phyloP scores from a whole-genome alignment of 2,888 invertebrate species.

The Drosophila neotestacea region DNA sequence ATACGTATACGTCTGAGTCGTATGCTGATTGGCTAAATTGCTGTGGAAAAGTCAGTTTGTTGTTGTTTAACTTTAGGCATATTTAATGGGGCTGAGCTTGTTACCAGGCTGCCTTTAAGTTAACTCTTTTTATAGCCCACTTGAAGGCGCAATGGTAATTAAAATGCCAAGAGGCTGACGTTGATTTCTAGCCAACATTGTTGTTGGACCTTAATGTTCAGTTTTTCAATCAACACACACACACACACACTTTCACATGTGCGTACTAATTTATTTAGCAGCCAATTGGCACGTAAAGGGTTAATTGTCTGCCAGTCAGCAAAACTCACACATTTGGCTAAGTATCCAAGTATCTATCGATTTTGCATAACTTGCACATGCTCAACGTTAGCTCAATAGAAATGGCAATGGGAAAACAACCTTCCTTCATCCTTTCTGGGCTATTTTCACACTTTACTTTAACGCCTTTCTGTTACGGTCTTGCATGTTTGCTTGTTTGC shows the following conservation, averaged over 20 bases:
- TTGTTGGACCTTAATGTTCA: slow-evolving; percentile 22
- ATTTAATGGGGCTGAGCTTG: slow-evolving; percentile 23
- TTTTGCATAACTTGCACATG: slow-evolving; percentile 72
- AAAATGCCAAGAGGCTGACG: slow-evolving; percentile 50
- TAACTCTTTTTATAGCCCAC: slow-evolving; percentile 53
- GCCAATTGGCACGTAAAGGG: slow-evolving; percentile 76
- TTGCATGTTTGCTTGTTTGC: slow-evolving; percentile 56
- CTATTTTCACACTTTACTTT: slow-evolving; percentile 60
- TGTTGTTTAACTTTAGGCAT: slow-evolving; percentile 41
- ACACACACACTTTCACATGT: slow-evolving; percentile 21
- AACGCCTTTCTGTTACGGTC: slow-evolving; percentile 54
- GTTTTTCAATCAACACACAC: slow-evolving; percentile 56
- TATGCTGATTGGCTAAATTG: slow-evolving; percentile 43
- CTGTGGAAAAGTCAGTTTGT: slow-evolving; percentile 26
- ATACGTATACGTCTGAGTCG: slow-evolving; percentile 35
- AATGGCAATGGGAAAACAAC: slow-evolving; percentile 6
- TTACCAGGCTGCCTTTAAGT: slow-evolving; percentile 47
- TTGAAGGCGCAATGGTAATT: slow-evolving; percentile 61
- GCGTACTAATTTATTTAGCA: slow-evolving; percentile 61
- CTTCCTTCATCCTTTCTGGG: slow-evolving; percentile 15
- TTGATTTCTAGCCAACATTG: slow-evolving; percentile 54
- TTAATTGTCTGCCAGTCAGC: slow-evolving; percentile 74
- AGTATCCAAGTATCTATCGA: slow-evolving; percentile 56
- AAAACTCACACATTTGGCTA: slow-evolving; percentile 39
- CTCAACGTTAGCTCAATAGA: slow-evolving; percentile 19